Conservation (phyloP, 2,113 vertebrate species). For the Tachysurus vachellii region DNA sequence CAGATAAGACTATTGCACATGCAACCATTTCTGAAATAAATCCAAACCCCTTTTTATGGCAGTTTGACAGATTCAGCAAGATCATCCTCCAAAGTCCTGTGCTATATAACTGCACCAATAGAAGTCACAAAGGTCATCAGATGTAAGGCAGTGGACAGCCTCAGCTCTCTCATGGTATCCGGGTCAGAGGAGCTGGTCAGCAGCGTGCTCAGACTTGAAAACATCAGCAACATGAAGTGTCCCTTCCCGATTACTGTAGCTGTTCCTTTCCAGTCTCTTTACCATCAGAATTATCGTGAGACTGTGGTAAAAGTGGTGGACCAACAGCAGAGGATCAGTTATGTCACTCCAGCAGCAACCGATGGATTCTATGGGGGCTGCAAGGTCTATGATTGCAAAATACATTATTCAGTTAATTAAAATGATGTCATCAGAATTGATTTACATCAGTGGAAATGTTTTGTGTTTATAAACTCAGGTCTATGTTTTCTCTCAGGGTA, state of each 20-base stretch:
- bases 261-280: conserved; percentile 75
- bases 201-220: conserved; percentile 74
- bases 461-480: not conserved
- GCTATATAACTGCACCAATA: conserved; percentile 38
- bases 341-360: conserved; percentile 59
- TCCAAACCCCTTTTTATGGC: conserved; percentile 5
- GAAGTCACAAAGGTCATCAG: conserved; percentile 32
- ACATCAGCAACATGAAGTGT: conserved; percentile 35
- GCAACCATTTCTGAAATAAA: not conserved
- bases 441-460: not conserved
- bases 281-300: conserved; percentile 79
- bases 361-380: conserved; percentile 41
- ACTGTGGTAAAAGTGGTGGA: conserved; percentile 78
- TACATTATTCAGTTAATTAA: not conserved
- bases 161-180: conserved; percentile 65
- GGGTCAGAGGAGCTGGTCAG: conserved; percentile 85
- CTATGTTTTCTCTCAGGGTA: conserved; percentile 62
- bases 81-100: conserved; percentile 19
- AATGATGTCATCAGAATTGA: not conserved
- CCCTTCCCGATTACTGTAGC: conserved; percentile 75
- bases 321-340: conserved; percentile 62
- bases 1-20: not conserved
- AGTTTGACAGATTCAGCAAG: conserved; percentile 41
- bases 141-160: conserved; percentile 44
- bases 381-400: conserved; percentile 30